Conservation (phyloP, 23 tunicate species). For the Oikopleura vanhoeffeni region DNA sequence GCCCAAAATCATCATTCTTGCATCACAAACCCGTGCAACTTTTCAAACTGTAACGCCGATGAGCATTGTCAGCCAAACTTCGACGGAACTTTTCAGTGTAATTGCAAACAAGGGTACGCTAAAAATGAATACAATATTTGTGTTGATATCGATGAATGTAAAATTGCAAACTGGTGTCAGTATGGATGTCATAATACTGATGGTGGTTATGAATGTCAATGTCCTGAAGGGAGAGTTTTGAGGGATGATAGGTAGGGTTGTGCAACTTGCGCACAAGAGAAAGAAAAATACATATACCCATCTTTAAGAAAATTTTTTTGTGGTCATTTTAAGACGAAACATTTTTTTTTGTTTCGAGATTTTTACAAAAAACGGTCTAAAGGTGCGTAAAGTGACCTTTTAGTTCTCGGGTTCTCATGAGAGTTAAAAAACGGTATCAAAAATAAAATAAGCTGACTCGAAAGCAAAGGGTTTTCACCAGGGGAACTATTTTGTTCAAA, state of each 20-base stretch:
- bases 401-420: too few relatives aligned
- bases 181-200: conserved; percentile 39
- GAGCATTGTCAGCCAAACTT: neutral
- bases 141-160: conserved; percentile 84
- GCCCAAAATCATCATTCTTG: conserved; percentile 4
- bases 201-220: conserved; percentile 43
- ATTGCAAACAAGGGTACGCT: neutral
- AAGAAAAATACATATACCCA: too few relatives aligned
- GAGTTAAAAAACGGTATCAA: too few relatives aligned
- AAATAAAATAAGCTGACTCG: too few relatives aligned
- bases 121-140: neutral
- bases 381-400: too few relatives aligned
- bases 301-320: too few relatives aligned
- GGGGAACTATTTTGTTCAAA: too few relatives aligned
- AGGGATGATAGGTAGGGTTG: conserved; percentile 7
- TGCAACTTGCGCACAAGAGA: too few relatives aligned
- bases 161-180: conserved; percentile 32
- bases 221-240: conserved; percentile 28
- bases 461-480: too few relatives aligned
- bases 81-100: neutral
- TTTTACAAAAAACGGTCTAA: too few relatives aligned
- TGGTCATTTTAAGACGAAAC: too few relatives aligned
- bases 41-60: neutral
- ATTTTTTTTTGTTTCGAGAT: too few relatives aligned
- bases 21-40: conserved; percentile 4